These are phyloP conservation scores for Ophion costatus DNA, from an alignment of 2,888 invertebrate genomes.

Conservation along the genomic window DNA sequence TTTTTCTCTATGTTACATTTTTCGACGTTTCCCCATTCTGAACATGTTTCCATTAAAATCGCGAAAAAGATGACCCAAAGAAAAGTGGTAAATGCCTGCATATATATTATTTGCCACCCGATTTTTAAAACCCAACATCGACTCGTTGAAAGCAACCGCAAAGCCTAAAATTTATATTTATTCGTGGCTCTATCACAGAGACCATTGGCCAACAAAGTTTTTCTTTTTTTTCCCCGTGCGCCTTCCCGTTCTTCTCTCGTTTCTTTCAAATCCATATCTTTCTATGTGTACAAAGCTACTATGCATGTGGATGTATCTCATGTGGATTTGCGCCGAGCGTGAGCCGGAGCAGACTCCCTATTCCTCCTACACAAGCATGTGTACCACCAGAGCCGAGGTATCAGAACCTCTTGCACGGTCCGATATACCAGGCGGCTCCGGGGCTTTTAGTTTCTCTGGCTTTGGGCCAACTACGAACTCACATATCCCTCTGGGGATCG, in stretches of 20 bases:
- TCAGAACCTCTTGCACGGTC: constrained; percentile 30
- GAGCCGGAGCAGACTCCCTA: constrained; percentile 42
- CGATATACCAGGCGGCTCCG: constrained; percentile 43
- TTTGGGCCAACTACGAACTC: constrained; percentile 52
- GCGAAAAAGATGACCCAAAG: not conserved
- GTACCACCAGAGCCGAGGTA: constrained; percentile 21
- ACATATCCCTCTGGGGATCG: constrained; percentile 52
- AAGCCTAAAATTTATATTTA: constrained; percentile 54
- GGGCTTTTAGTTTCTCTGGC: constrained; percentile 65
- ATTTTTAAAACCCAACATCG: constrained; percentile 7
- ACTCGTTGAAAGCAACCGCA: constrained; percentile 42
- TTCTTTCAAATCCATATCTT: constrained; percentile 39
- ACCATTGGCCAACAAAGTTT: constrained; percentile 33
- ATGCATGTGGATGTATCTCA: constrained; percentile 32
- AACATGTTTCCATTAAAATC: not conserved
- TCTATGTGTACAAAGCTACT: constrained; percentile 5
- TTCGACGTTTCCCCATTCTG: too few species aligned
- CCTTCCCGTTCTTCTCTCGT: constrained; percentile 27
- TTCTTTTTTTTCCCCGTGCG: constrained; percentile 37
- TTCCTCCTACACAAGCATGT: constrained; percentile 6
- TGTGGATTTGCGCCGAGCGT: constrained; percentile 55
- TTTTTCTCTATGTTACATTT: too few species aligned
- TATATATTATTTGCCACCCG: not conserved
- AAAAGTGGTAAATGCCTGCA: not conserved
- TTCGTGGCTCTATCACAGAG: constrained; percentile 52